phyloP scores from a whole-genome alignment of 2,113 vertebrate species.

The Cryptomyrus ogoouensis region DNA sequence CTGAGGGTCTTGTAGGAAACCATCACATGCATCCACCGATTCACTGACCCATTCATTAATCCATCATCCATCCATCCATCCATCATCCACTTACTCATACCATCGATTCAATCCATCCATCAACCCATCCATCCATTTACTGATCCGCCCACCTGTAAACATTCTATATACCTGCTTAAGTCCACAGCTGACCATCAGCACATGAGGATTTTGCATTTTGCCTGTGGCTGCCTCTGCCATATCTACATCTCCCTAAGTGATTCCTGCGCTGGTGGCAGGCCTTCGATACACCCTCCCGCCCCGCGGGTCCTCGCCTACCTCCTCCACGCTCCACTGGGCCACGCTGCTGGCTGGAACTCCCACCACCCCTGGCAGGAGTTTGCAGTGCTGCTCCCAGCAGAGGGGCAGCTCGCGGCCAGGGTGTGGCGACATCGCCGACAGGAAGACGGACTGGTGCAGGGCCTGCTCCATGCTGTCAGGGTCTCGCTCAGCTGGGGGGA shows the following conservation, averaged over 20 bases:
- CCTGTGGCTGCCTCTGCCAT: not conserved
- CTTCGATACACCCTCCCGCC: not conserved
- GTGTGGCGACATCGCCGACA: constrained; percentile 57
- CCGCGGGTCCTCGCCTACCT: constrained; percentile 46
- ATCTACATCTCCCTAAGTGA: not conserved
- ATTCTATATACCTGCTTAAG: not conserved
- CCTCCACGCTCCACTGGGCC: constrained; percentile 57
- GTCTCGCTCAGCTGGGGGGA: constrained; percentile 39
- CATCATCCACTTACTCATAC: not conserved
- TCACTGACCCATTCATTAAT: not conserved
- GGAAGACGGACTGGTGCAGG: constrained; percentile 57
- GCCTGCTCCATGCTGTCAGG: constrained; percentile 41
- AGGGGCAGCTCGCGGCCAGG: constrained; percentile 53
- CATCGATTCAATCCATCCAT: not conserved
- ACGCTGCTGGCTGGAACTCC: constrained; percentile 46
- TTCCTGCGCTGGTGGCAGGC: not conserved
- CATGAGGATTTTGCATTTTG: not conserved
- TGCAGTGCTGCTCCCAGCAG: constrained; percentile 58
- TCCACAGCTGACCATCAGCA: not conserved
- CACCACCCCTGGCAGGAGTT: constrained; percentile 55
- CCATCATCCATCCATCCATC: not conserved
- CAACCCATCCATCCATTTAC: not conserved
- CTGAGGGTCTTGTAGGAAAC: not conserved
- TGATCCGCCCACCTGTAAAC: not conserved
- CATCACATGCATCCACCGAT: not conserved